Evolutionary conservation across 2,797 vertebrate species (phyloP), one percentile per base, ranked within the genome.

Genomic region (Sciurus vulgaris): DNA sequence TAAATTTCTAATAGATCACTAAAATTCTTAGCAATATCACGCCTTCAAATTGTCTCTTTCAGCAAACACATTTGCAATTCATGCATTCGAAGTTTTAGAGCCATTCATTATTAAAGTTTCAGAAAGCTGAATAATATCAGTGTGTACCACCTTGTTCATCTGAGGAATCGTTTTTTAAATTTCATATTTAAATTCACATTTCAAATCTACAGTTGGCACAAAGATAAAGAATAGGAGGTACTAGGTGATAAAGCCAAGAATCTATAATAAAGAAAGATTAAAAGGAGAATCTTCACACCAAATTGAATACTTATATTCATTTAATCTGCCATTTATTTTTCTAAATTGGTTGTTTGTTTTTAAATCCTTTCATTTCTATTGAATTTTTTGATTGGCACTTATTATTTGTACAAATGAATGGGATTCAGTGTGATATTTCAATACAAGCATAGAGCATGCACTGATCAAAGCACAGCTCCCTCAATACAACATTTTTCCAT

Each of bases 1-100:
- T 63, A 91, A 22, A 82, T 88, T 97, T 94, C 47, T 94, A 95
- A 96, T 91, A 96, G 72, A 93, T 92, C 82, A 97, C 83, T 78
- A 82, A 97, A 96, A 91, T 86, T 93, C 26, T 81, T 78, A 93
- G 20, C 2, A 97, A 11, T 33, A 96, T 93, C 47, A 92, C 95
- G 28, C 5, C 33, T 90, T 90, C 49, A 90, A 77, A 63, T 91
- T 30, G 47, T 90, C 41, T 89, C 7, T 91, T 93, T 96, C 35
- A 72, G 20, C 24, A 89, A 70, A 83, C 2, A 3, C 6, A 67
- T 86, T 97, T 97, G 76, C 33, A 96, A 93, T 81, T 76, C 54
- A 94, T 87, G 17, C 2, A 49, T 86, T 79, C 54, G 63, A 74
- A 95, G 87, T 96, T 97, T 95, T 74, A 97, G 81, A 96, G 28